phyloP scores from a whole-genome alignment of 2,888 invertebrate genomes.

The Leptopterna dolabrata region DNA sequence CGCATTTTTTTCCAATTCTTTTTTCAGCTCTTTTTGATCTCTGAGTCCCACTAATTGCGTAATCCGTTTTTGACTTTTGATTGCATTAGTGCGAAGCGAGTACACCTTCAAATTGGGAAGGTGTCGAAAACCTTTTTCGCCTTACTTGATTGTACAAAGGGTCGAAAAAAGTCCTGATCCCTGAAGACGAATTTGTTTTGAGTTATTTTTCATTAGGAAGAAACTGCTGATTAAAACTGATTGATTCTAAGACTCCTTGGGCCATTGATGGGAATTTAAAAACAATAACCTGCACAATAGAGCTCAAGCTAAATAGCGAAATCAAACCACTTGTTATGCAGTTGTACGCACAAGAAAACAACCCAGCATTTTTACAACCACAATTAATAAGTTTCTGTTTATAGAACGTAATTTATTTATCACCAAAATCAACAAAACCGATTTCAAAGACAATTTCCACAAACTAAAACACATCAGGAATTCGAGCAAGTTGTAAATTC shows the following conservation, averaged over 20 bases:
- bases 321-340: no score
- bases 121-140: slow-evolving; percentile 38
- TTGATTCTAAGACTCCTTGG: neutral
- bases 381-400: no score
- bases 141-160: slow-evolving; percentile 46
- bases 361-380: no score
- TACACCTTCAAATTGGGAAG: slow-evolving; percentile 50
- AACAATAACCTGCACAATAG: no score
- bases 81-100: slow-evolving; percentile 50
- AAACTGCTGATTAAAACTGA: neutral
- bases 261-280: no score
- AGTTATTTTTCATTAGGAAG: slow-evolving; percentile 3
- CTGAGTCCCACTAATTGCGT: slow-evolving; percentile 56
- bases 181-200: neutral
- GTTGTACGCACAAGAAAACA: no score
- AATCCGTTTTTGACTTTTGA: slow-evolving; percentile 57
- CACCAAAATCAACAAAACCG: no score
- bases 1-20: slow-evolving; percentile 15
- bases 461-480: no score
- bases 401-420: no score
- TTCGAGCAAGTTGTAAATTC: no score
- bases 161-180: neutral
- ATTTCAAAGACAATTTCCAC: no score
- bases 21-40: slow-evolving; percentile 54
- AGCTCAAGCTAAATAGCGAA: no score